Base-by-base conservation (phyloP, 2,888 invertebrate genomes). In the Agonopterix arenella region DNA sequence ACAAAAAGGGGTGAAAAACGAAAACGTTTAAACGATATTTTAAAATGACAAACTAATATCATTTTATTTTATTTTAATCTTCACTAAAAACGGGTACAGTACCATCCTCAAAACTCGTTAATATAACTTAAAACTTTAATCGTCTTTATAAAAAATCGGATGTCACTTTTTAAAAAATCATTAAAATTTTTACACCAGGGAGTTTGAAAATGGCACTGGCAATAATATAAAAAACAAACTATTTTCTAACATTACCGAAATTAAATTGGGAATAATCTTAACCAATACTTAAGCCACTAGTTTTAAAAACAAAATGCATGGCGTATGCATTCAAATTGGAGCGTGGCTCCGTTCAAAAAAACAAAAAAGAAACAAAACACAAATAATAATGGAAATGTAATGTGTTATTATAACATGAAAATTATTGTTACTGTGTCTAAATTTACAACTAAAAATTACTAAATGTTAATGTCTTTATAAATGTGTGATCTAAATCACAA, bases 401-500 rank as follows among this genome's bases (percentile, higher is more conserved):
- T 68, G 76, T 80, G 77, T 79, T 69, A 71, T 62, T 70, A 73
- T 48, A 50, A 51, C 50, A 55, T 51, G 51, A 52, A 52, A 56
- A 52, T 57, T 59, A 58, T 61, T 73, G 73, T 72, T 70, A 69
- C 64, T 78, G 84, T 84, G 82, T 84, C 80, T 82, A 82, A 77
- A 69, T 73, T 70, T 70, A 76, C 66, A 75, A 69, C 70, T 71
- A 74, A 66, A 57, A 70, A 71, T 2, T 80, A 80, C 84, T 85
- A 86, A 73, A 73, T 82, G 84, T 85, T 88, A 88, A 89, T 89
- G 88, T 89, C 88, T 89, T 89, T 89, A 85, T 84, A 80, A 73
- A 42, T 73, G 73, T 74, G 88, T 86, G 85, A 88, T 82, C 78
- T 81, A 84, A 59, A 84, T 88, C 86, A 86, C 85, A 75, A 75